These are phyloP conservation scores for Microctonus hyperodae DNA, from an alignment of 2,888 invertebrate species.

Conservation along the genomic window DNA sequence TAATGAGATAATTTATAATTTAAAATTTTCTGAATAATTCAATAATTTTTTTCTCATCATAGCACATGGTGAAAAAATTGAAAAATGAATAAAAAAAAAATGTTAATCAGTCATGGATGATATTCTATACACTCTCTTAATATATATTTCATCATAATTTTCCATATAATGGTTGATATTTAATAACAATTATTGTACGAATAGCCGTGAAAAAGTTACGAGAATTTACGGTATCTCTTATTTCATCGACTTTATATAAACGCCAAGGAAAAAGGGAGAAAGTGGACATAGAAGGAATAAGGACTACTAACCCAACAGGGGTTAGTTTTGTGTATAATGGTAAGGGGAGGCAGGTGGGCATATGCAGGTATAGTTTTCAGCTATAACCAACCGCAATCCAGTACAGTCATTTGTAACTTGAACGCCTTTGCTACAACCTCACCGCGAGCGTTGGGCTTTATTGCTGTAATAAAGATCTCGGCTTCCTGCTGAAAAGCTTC, in stretches of 20 bases:
- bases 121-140: neutral
- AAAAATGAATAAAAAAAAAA: neutral
- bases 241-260: slow-evolving; percentile 43
- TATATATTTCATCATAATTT: neutral
- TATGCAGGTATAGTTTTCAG: slow-evolving; percentile 52
- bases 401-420: slow-evolving; percentile 54
- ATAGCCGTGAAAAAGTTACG: slow-evolving; percentile 38
- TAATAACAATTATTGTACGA: slow-evolving; percentile 52
- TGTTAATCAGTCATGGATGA: neutral
- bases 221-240: slow-evolving; percentile 49
- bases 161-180: slow-evolving; percentile 39
- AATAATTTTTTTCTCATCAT: no score
- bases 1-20: no score
- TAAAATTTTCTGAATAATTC: no score
- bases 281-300: neutral
- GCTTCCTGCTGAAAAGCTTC: slow-evolving; percentile 37
- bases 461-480: slow-evolving; percentile 55
- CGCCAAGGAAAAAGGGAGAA: slow-evolving; percentile 33
- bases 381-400: slow-evolving; percentile 32
- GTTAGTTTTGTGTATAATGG: neutral
- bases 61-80: neutral
- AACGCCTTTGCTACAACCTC: slow-evolving; percentile 32
- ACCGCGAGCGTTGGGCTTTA: slow-evolving; percentile 48
- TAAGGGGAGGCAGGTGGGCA: slow-evolving; percentile 22
- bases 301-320: slow-evolving; percentile 1